Base-by-base conservation (phyloP, 2,888 invertebrate genomes). In the Pristionchus exspectatus region DNA sequence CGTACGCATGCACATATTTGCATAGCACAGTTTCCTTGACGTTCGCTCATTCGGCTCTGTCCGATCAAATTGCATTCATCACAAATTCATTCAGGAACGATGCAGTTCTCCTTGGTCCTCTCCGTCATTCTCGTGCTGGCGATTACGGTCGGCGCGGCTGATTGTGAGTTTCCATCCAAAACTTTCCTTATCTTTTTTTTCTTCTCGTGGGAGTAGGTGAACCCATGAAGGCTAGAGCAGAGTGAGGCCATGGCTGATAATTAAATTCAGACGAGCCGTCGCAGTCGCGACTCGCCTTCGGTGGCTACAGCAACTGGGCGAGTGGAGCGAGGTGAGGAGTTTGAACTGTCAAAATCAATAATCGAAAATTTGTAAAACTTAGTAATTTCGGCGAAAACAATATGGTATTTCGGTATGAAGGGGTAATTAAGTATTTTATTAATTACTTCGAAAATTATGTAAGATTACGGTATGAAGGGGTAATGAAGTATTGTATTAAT, bases 51-150 rank as follows among this genome's bases (percentile, higher is more conserved):
- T 14, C 21, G n/a, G 10, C 44, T 12, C 44, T 50, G 44, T 50
- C 10, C 1, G 44, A 50, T 50, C 10, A 50, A 12, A 2, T 2
- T 69, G 0, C 69, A 12, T 69, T 69, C 44, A 10, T 9, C 1
- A 9, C 44, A 50, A 7, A 7, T 50, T 50, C 1, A 3, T 63
- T 12, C 21, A 74, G 74, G 38, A 69, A 30, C 38, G 38, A 74
- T 74, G 74, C 38, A 33, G 38, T 74, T 74, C 74, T 74, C 74
- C 74, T 74, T 74, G 74, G 74, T 74, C 74, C 38, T 74, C 21
- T 74, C 74, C 74, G 18, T 38, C 33, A 30, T 74, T 21, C 74
- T 74, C 38, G 16, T 74, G 1, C 33, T 74, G 21, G 38, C 74
- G 0, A 38, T 38, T 74, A 21, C 74, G 33, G 21, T 74, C 14